Percentiles rank a stretch among this genome's conserved stretches.
Conservation (phyloP, 2,888 invertebrate species). For the Drosophila gaucha region DNA sequence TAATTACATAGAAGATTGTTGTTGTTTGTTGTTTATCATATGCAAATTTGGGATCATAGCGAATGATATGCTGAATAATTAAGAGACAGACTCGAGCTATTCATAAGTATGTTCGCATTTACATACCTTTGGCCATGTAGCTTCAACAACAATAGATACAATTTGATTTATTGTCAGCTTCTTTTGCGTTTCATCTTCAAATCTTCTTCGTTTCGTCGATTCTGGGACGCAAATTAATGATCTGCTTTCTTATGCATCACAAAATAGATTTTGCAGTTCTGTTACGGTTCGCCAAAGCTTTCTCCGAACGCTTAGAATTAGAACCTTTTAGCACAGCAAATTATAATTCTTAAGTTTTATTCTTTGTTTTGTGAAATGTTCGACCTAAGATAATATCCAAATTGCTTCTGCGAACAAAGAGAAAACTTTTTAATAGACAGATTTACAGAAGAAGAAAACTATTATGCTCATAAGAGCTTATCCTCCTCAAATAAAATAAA, state of each 20-base stretch:
- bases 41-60: conserved; percentile 60
- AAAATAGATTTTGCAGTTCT: conserved; percentile 30
- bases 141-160: conserved; percentile 54
- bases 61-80: conserved; percentile 54
- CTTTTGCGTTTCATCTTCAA: conserved; percentile 25
- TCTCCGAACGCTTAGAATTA: conserved; percentile 44
- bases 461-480: not conserved
- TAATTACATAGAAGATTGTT: conserved; percentile 64
- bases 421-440: not conserved
- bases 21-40: conserved; percentile 45
- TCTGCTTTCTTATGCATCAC: conserved; percentile 51
- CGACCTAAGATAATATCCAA: not conserved
- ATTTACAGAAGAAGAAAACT: not conserved
- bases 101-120: conserved; percentile 44
- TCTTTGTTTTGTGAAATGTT: not conserved
- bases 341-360: conserved; percentile 9
- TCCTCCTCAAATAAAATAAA: not conserved
- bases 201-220: conserved; percentile 9
- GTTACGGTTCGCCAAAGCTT: conserved; percentile 43
- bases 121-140: conserved; percentile 37
- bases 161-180: conserved; percentile 65
- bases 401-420: not conserved
- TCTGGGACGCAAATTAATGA: conserved; percentile 32
- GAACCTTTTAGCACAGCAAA: conserved; percentile 30
- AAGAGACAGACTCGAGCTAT: conserved; percentile 34